These are phyloP conservation scores for Therioaphis trifolii DNA, from an alignment of 2,888 invertebrate genomes.

Conservation along the genomic window DNA sequence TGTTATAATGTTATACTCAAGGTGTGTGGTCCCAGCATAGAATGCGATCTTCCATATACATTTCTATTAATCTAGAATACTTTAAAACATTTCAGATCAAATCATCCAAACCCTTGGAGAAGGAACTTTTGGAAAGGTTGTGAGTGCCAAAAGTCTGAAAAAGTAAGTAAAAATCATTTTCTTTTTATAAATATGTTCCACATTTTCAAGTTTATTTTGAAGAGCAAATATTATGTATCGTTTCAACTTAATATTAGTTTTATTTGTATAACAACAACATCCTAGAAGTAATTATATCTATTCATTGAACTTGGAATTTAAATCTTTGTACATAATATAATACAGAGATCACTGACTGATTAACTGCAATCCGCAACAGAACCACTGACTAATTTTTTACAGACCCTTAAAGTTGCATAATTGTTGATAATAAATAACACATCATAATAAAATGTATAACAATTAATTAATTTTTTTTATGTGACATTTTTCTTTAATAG, in stretches of 20 bases:
- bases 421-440: no score
- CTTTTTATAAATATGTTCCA: neutral
- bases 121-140: slow-evolving; percentile 99
- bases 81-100: slow-evolving; percentile 87
- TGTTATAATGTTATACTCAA: slow-evolving; percentile 36
- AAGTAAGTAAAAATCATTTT: slow-evolving; percentile 68
- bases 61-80: slow-evolving; percentile 59
- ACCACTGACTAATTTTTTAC: no score
- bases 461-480: no score
- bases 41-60: slow-evolving; percentile 6
- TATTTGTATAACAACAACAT: neutral
- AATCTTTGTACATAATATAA: no score
- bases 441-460: no score
- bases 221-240: neutral
- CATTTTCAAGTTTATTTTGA: no score
- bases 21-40: slow-evolving; percentile 31
- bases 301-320: neutral
- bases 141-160: slow-evolving; percentile 96
- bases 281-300: neutral
- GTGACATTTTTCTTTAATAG: no score
- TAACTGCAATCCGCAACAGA: no score
- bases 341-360: no score
- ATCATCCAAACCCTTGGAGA: slow-evolving; percentile 98
- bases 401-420: no score
- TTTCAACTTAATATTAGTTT: neutral